phyloP scores from a whole-genome alignment of 2,113 vertebrate species.

The Carassius gibelio region DNA sequence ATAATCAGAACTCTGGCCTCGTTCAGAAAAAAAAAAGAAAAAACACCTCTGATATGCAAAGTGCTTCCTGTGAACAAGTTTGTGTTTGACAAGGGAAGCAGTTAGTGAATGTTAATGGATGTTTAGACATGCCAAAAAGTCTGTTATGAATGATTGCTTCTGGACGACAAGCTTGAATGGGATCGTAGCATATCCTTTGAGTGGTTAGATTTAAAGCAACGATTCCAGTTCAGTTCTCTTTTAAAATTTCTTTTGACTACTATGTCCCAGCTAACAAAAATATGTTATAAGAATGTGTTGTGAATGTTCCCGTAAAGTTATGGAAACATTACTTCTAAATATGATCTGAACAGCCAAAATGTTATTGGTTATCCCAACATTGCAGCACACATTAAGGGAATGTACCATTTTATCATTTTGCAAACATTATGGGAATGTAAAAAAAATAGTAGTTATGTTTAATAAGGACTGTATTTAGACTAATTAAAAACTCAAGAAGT shows the following conservation, averaged over 20 bases:
- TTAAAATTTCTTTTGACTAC: neutral
- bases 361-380: neutral
- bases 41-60: constrained; percentile 26
- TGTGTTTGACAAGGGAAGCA: constrained; percentile 8
- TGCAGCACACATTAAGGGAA: neutral
- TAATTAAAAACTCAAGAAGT: neutral
- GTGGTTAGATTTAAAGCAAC: neutral
- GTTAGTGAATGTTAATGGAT: constrained; percentile 6
- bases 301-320: neutral
- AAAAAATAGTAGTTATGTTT: too few species aligned
- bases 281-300: neutral
- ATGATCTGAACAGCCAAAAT: neutral
- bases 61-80: constrained; percentile 33
- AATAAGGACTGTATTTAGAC: too few species aligned
- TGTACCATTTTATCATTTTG: neutral
- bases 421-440: too few species aligned
- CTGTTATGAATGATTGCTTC: constrained; percentile 7
- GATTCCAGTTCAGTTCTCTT: constrained; percentile 7
- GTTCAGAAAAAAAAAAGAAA: neutral
- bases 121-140: constrained; percentile 23
- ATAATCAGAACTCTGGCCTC: neutral
- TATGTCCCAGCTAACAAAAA: neutral
- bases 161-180: constrained; percentile 14
- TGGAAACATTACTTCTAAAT: neutral
- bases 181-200: neutral